Evolutionary conservation across 2,797 vertebrate genomes (phyloP).

Genomic region (Semaprochilodus insignis): DNA sequence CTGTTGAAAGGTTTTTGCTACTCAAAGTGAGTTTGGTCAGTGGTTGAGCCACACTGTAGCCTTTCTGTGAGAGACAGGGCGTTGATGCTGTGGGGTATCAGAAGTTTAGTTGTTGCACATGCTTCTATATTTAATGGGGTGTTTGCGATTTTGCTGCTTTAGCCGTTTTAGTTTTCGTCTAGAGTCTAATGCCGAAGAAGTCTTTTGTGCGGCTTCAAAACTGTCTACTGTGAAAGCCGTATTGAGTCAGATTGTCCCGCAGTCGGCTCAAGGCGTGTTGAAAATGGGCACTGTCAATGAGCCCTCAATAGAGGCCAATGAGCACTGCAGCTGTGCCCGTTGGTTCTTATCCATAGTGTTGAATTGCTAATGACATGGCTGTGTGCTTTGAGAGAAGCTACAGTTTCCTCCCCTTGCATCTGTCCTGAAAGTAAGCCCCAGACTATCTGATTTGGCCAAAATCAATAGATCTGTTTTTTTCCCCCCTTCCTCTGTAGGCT

Average conservation of each 20-base stretch:
- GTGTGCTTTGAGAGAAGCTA: conserved; percentile 6
- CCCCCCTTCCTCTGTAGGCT: conserved; percentile 32
- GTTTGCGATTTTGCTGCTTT: background rate
- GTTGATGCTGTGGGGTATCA: too few species aligned
- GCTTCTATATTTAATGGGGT: too few species aligned
- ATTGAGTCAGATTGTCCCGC: background rate
- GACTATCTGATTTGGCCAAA: conserved; percentile 70
- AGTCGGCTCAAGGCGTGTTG: background rate
- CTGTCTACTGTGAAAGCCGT: background rate
- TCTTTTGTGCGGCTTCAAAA: background rate
- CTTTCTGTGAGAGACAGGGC: too few species aligned
- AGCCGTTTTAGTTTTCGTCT: too few species aligned
- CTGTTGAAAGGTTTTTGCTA: too few species aligned
- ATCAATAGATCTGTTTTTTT: conserved; percentile 66
- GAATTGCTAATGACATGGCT: background rate
- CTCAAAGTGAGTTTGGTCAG: too few species aligned
- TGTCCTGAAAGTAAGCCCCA: conserved; percentile 68
- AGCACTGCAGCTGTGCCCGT: background rate
- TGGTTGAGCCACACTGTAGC: too few species aligned
- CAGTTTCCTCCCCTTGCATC: background rate
- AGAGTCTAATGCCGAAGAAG: background rate
- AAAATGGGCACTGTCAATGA: background rate
- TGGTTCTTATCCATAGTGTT: background rate
- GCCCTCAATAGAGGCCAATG: conserved; percentile 6
- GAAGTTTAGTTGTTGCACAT: too few species aligned